These are phyloP conservation scores for Carassius gibelio DNA, from an alignment of 2,113 vertebrate species.

Conservation along the genomic window DNA sequence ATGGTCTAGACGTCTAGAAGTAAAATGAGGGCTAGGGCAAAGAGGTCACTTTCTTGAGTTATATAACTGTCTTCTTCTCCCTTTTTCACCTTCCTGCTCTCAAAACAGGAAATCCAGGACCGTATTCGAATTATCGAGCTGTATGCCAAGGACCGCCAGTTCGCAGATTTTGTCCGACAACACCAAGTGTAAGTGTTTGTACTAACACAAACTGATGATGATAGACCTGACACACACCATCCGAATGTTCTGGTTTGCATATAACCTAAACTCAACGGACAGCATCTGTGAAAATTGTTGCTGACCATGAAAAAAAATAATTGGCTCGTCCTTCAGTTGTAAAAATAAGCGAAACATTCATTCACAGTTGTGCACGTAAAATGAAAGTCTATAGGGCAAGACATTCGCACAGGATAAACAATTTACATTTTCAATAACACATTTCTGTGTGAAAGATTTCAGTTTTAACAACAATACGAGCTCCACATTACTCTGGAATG, in stretches of 20 bases:
- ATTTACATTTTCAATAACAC: not conserved
- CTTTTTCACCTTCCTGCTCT: conserved; percentile 24
- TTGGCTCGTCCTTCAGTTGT: not conserved
- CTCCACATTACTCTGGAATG: not conserved
- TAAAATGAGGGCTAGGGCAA: not conserved
- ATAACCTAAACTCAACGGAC: not conserved
- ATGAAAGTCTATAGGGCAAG: not conserved
- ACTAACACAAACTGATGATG: not conserved
- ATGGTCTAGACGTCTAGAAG: conserved; percentile 13
- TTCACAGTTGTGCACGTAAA: not conserved
- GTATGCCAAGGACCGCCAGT: conserved; percentile 84
- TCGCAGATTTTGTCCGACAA: conserved; percentile 86
- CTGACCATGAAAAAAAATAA: not conserved
- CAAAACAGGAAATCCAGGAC: conserved; percentile 87
- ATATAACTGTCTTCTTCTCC: conserved; percentile 28
- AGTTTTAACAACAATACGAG: not conserved
- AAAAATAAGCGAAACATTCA: not conserved
- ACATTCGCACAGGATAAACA: not conserved
- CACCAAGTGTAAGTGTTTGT: conserved; percentile 86
- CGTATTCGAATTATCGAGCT: conserved; percentile 87
- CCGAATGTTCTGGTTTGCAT: not conserved
- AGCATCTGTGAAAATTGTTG: not conserved
- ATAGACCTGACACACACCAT: not conserved
- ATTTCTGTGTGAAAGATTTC: not conserved
- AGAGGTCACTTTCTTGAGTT: conserved; percentile 4